Conservation (phyloP, 2,113 vertebrate species). For the Paralichthys olivaceus region DNA sequence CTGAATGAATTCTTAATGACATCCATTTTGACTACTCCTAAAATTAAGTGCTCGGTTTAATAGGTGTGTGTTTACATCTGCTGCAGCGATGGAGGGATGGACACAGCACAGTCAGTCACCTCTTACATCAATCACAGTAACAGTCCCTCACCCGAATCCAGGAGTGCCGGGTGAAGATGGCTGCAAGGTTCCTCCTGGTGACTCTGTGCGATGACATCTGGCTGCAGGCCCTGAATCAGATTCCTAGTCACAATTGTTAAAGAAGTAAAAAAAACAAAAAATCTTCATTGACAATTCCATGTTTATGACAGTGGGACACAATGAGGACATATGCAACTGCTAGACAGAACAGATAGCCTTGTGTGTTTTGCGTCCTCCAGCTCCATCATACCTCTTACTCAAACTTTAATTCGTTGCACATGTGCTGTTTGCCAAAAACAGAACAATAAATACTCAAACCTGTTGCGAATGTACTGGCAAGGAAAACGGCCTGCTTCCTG, state of each 20-base stretch:
- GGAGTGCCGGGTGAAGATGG: constrained; percentile 36
- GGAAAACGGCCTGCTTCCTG: constrained; percentile 35
- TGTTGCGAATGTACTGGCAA: constrained; percentile 9
- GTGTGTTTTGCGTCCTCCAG: constrained; percentile 8
- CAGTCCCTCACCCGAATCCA: constrained; percentile 58
- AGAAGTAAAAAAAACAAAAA: constrained; percentile 5
- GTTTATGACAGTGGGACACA: constrained; percentile 1
- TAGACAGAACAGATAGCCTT: not conserved
- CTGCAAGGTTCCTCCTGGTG: constrained; percentile 27
- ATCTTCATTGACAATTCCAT: not conserved
- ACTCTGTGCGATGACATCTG: constrained; percentile 24
- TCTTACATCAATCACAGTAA: not conserved
- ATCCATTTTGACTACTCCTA: not conserved
- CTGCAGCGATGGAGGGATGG: not conserved
- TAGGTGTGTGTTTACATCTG: not conserved
- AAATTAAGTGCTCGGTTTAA: not conserved
- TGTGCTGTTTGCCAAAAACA: constrained; percentile 36
- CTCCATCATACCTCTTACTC: constrained; percentile 4
- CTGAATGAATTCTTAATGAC: not conserved
- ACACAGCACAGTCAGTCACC: not conserved
- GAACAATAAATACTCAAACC: constrained; percentile 23
- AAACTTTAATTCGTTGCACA: constrained; percentile 26
- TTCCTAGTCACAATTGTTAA: constrained; percentile 43
- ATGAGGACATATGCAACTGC: not conserved
- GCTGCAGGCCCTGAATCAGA: constrained; percentile 30